phyloP scores from a whole-genome alignment of 2,888 invertebrate genomes.

The Chymomyza fuscimana region DNA sequence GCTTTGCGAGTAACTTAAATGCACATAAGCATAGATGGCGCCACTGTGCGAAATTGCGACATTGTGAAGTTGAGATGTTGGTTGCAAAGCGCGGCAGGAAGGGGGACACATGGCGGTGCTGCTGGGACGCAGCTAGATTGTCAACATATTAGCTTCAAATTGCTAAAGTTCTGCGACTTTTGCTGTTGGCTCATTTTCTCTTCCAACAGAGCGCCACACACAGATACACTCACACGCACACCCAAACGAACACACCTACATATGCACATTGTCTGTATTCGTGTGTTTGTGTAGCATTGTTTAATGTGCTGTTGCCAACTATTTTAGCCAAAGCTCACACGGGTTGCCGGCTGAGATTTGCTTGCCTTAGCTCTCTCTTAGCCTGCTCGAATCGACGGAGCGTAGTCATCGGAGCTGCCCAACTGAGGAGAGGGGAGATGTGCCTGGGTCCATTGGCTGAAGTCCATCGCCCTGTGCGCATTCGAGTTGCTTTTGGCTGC shows the following conservation, averaged over 20 bases:
- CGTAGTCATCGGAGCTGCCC: conserved; percentile 14
- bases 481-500: conserved; percentile 53
- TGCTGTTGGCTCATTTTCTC: conserved; percentile 65
- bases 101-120: neutral
- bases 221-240: conserved; percentile 36
- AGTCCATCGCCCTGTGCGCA: neutral
- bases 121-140: conserved; percentile 48
- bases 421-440: neutral
- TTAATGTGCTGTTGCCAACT: conserved; percentile 77
- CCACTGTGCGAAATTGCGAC: conserved; percentile 39
- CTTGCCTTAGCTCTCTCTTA: conserved; percentile 51
- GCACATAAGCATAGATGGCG: conserved; percentile 66
- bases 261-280: conserved; percentile 1
- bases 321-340: conserved; percentile 74
- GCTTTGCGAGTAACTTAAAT: conserved; percentile 69
- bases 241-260: neutral
- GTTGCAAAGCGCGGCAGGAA: neutral
- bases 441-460: conserved; percentile 11
- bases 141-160: conserved; percentile 75
- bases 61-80: neutral
- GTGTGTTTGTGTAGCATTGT: conserved; percentile 46
- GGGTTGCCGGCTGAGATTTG: conserved; percentile 63
- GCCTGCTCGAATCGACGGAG: neutral
- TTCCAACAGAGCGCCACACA: conserved; percentile 11
- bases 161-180: conserved; percentile 74